Base-by-base conservation (phyloP, 30 jellyfish, hydroid and myxozoan species). In the Aurelia coerulea region DNA sequence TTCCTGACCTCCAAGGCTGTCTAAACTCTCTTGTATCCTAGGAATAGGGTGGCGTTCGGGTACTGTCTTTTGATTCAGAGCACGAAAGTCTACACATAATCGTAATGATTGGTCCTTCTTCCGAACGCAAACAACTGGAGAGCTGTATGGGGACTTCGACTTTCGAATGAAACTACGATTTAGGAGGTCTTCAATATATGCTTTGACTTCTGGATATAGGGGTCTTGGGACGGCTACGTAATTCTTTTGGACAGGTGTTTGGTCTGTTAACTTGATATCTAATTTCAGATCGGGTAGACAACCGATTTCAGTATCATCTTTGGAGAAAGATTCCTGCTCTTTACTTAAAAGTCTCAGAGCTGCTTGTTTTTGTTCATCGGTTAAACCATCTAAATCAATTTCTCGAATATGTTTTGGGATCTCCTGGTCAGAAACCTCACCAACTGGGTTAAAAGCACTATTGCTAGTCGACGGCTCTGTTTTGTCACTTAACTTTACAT, bases 11-110 rank as follows among this genome's bases (percentile, higher is more conserved):
- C 92, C 89, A 3, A 88, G 42, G 63, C 19, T 80, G 3, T 88
- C 88, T 60, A 88, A 78, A 2, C 78, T 50, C 32, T 67, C 90
- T 10, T 87, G 85, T 2, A 75, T 58, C 19, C 91, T 49, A 31
- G 95, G 95, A 16, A 86, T 17, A 3, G 95, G 90, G 34, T 75
- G 85, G n/a, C 95, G 78, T 65, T 86, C 95, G 37, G 81, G 90
- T 10, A 77, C 59, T 3, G 95, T 86, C 66, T 70, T 46, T 37
- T 32, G 33, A 51, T 76, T 86, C 65, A 86, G 63, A 56, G 49
- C 54, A 3, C 86, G 79, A 60, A n/a, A 83, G 34, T 83, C 92
- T 1, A 70, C 85, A 60, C 92, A 83, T 19, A 83, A 68, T 11
- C 87, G 78, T 13, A 83, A 58, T 8, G 79, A 49, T 7, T 69